Evolutionary conservation across 2,797 vertebrate species (phyloP).

Genomic region (Macroramphosus scolopax): DNA sequence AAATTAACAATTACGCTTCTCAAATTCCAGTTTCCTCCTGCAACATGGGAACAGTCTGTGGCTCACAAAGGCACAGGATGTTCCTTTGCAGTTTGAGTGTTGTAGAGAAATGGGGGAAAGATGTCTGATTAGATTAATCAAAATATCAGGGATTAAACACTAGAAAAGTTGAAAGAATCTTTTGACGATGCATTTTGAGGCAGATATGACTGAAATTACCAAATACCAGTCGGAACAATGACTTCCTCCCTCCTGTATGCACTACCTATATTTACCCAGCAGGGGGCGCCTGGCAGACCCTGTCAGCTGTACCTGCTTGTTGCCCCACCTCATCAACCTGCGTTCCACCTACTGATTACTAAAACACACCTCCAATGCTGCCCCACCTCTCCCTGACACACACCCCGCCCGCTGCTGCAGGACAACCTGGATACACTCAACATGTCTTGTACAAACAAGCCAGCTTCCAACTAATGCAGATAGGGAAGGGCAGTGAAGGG

Average conservation of each 20-base stretch:
- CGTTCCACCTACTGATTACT: conserved; percentile 15
- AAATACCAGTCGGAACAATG: no score
- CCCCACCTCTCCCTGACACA: conserved; percentile 36
- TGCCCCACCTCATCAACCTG: conserved; percentile 72
- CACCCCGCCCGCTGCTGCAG: conserved; percentile 40
- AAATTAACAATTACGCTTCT: no score
- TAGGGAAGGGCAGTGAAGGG: conserved; percentile 31
- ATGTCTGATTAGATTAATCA: neutral
- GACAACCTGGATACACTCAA: conserved; percentile 53
- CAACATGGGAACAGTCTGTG: no score
- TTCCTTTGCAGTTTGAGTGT: no score
- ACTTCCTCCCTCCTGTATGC: conserved; percentile 10
- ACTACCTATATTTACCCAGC: conserved; percentile 37
- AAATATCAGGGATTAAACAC: neutral
- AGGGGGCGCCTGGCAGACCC: conserved; percentile 54
- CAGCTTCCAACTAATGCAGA: conserved; percentile 37
- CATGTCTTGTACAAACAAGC: conserved; percentile 66
- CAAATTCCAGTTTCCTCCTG: no score
- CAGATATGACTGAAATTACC: neutral
- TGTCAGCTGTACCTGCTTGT: conserved; percentile 47
- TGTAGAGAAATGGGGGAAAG: no score
- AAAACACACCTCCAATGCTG: conserved; percentile 47
- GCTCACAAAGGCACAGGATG: no score
- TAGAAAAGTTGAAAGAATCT: neutral
- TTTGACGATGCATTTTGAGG: neutral